phyloP scores from a whole-genome alignment of 2,797 vertebrate species.

The Danionella dracula region DNA sequence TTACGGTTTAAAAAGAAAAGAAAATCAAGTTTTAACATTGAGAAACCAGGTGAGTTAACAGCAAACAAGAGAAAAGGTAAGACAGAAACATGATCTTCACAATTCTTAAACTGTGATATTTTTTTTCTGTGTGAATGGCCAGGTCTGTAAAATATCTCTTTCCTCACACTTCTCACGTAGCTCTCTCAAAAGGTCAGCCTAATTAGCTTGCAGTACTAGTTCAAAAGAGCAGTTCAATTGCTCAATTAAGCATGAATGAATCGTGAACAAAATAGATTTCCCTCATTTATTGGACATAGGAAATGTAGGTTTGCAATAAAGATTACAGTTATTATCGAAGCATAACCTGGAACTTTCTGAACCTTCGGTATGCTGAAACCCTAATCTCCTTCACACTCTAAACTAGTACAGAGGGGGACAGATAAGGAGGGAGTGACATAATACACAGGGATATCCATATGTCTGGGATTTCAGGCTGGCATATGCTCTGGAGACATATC shows the following conservation, averaged over 20 bases:
- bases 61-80: no score
- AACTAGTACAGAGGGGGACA: no score
- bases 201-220: slow-evolving; percentile 42
- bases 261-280: slow-evolving; percentile 3
- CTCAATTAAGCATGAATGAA: slow-evolving; percentile 36
- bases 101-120: background rate
- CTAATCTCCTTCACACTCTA: no score
- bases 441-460: no score
- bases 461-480: no score
- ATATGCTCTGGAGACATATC: no score
- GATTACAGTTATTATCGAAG: background rate
- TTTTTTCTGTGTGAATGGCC: background rate
- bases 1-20: no score
- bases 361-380: no score
- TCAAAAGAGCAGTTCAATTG: slow-evolving; percentile 42
- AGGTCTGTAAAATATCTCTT: background rate
- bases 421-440: no score
- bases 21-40: no score
- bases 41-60: no score
- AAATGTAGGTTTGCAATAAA: slow-evolving; percentile 4
- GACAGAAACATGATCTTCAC: background rate
- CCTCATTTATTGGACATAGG: slow-evolving; percentile 1
- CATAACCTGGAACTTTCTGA: background rate
- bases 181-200: slow-evolving; percentile 54
- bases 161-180: slow-evolving; percentile 37